Percentiles rank a stretch among this genome's conserved stretches.
These are phyloP conservation scores for Paedocypris micromegethes DNA, from an alignment of 2,797 vertebrate species.

Conservation along the genomic window DNA sequence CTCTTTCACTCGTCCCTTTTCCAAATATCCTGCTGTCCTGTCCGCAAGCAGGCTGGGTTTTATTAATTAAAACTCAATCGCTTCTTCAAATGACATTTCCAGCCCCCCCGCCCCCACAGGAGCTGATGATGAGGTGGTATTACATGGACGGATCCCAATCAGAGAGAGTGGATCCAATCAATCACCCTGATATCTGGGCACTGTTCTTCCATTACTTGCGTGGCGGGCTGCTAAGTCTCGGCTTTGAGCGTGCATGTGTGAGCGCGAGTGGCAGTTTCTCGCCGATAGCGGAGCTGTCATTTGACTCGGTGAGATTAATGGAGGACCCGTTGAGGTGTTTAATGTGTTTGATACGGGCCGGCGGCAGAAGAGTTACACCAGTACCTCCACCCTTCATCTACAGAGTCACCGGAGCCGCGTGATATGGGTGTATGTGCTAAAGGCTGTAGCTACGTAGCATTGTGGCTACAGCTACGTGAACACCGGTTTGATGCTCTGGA, in stretches of 20 bases:
- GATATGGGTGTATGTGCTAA: not conserved
- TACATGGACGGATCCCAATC: slow-evolving; percentile 66
- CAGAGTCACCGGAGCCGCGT: slow-evolving; percentile 57
- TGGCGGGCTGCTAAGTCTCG: slow-evolving; percentile 61
- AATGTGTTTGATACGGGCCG: slow-evolving; percentile 75
- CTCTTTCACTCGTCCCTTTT: slow-evolving; percentile 11
- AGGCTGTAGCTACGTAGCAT: no score
- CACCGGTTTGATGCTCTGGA: no score
- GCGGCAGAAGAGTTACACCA: slow-evolving; percentile 66
- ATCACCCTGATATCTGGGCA: slow-evolving; percentile 69
- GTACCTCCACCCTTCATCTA: slow-evolving; percentile 52
- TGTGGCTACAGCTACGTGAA: no score
- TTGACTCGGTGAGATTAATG: slow-evolving; percentile 69
- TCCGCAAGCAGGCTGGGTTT: slow-evolving; percentile 45
- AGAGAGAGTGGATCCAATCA: slow-evolving; percentile 66
- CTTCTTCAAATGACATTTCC: slow-evolving; percentile 37
- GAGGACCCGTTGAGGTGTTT: slow-evolving; percentile 63
- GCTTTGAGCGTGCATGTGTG: slow-evolving; percentile 49
- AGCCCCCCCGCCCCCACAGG: slow-evolving; percentile 27
- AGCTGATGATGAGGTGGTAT: slow-evolving; percentile 68
- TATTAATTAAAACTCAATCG: slow-evolving; percentile 52
- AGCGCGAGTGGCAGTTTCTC: slow-evolving; percentile 35
- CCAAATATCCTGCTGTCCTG: slow-evolving; percentile 34
- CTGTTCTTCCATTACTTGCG: slow-evolving; percentile 65
- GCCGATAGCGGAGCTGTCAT: slow-evolving; percentile 68